Evolutionary conservation across 2,888 invertebrate species (phyloP), one percentile per base, ranked within the genome.

Genomic region (Clepsis dumicolana): DNA sequence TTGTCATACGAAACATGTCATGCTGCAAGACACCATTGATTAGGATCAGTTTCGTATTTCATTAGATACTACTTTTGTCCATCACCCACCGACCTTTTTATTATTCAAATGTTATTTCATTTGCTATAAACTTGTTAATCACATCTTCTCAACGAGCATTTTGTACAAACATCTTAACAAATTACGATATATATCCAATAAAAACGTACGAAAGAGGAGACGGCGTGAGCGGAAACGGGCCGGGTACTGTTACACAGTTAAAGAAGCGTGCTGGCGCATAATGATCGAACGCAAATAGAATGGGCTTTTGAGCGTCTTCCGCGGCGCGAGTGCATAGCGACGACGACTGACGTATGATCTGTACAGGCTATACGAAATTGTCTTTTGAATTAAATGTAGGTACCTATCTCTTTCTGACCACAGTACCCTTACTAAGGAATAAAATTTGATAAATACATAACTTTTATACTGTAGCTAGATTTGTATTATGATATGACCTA

Each of bases 231-330:
- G 92, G 92, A 91, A 91, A 90, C 85, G 89, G 80, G 80, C 81
- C 76, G 84, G 87, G 85, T 90, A 89, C 89, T 87, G 90, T 89
- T 90, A 89, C 89, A 89, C 88, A 89, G 90, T 88, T 84, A 86
- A 79, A 89, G 86, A 85, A 86, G 91, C 90, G 91, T 91, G 92
- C 82, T 78, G 81, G 78, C 80, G 92, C 92, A 93, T 93, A 93
- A 92, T 90, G 88, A 91, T 91, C 81, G 84, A 82, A 85, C 87
- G 81, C 84, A 88, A 90, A 91, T 90, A 91, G 89, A 89, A 83
- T 79, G 80, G 77, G 85, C 87, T 84, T 87, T 83, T 82, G 84
- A 85, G 80, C 80, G 79, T 73, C 70, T 77, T 71, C 64, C 59
- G 57, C 72, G 66, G 59, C 79, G 78, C 81, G 80, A 68, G 68